Conservation (phyloP, 2,113 vertebrate genomes). For the Halichoeres trimaculatus region DNA sequence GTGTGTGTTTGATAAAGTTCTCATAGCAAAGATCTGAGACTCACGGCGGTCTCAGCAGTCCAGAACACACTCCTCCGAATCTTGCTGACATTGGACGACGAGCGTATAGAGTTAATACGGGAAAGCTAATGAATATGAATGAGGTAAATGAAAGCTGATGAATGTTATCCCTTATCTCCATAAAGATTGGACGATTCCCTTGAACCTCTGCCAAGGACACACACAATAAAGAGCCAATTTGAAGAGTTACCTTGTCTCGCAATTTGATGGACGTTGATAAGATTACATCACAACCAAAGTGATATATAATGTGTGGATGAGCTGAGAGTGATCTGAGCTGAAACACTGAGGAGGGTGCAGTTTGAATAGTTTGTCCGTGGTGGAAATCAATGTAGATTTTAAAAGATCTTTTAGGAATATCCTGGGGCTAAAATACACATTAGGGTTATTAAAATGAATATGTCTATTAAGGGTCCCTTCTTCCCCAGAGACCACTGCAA, state of each 20-base stretch:
- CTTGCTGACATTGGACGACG: constrained; percentile 65
- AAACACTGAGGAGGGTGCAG: constrained; percentile 15
- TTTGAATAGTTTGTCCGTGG: constrained; percentile 36
- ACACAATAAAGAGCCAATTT: constrained; percentile 69
- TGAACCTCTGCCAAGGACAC: constrained; percentile 80
- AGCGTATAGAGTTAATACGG: constrained; percentile 58
- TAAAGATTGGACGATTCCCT: constrained; percentile 79
- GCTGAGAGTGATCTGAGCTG: constrained; percentile 31
- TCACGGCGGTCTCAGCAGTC: constrained; percentile 56
- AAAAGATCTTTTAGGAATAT: constrained; percentile 59
- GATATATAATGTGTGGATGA: constrained; percentile 44
- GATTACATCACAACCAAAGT: constrained; percentile 55
- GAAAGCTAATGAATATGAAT: constrained; percentile 77
- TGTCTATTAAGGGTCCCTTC: constrained; percentile 52
- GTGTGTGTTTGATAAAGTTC: constrained; percentile 71
- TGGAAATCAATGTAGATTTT: constrained; percentile 53
- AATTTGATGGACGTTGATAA: constrained; percentile 75
- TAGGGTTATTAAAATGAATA: constrained; percentile 74
- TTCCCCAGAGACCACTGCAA: constrained; percentile 38
- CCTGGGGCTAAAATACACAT: constrained; percentile 58
- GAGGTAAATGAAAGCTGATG: constrained; percentile 80
- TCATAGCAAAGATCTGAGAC: constrained; percentile 66
- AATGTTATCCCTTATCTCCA: constrained; percentile 80
- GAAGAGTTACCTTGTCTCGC: constrained; percentile 61
- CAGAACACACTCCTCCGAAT: constrained; percentile 54